Evolutionary conservation across 2,113 vertebrate species (phyloP).

Genomic region (Xerus inauris): DNA sequence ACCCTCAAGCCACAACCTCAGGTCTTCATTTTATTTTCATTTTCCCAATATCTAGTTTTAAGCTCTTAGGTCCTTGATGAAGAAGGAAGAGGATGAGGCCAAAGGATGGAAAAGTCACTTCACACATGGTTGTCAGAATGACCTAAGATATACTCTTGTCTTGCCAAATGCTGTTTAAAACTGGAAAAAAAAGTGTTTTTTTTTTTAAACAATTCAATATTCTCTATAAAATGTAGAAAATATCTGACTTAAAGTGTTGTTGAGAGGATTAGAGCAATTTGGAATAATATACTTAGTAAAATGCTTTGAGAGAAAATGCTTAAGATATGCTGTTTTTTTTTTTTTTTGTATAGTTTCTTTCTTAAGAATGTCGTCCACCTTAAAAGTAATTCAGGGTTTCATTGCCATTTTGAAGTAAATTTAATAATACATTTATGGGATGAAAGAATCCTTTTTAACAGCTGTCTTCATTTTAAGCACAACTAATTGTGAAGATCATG

Average conservation of each 20-base stretch:
- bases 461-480: constrained; percentile 69
- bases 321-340: background rate
- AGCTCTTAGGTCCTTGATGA: background rate
- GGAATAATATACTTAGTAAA: background rate
- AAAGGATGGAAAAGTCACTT: background rate
- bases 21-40: background rate
- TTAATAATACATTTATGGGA: constrained; percentile 63
- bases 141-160: background rate
- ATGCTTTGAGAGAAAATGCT: background rate
- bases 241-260: background rate
- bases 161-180: background rate
- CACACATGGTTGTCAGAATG: background rate
- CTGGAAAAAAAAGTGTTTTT: no score
- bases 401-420: constrained; percentile 49
- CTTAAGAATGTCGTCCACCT: constrained; percentile 19
- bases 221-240: background rate
- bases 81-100: background rate
- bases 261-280: constrained; percentile 16
- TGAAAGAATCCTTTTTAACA: constrained; percentile 62
- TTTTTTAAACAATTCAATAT: background rate
- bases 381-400: constrained; percentile 37
- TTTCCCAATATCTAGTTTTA: background rate
- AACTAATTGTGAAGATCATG: constrained; percentile 66
- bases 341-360: background rate
- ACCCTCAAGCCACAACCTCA: no score